Base-by-base conservation (phyloP, 2,797 vertebrate species). In the Peromyscus eremicus region DNA sequence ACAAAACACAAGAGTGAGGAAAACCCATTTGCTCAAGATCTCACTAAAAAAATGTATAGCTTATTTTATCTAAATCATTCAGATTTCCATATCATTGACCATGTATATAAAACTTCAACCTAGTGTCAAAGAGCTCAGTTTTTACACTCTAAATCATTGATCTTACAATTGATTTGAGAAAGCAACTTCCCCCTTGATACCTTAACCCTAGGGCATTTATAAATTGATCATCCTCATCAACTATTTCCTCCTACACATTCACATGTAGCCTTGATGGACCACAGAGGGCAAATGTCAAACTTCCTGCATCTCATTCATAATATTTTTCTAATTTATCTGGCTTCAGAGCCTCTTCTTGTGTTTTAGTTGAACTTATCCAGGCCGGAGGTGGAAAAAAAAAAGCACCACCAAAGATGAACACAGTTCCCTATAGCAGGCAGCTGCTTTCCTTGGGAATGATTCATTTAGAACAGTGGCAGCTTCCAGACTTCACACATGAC, bases 401-500 rank as follows among this genome's bases (percentile, higher is more conserved):
- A 19, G 89, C 84, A 82, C 62, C 75, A 57, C 25, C 92, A 94
- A 97, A 71, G 96, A 97, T 96, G 95, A 80, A 94, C 92, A 94
- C 85, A 62, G 64, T 89, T 96, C 83, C 93, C 88, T 94, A 96
- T 88, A 96, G 92, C 94, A 96, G 92, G 94, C 88, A 97, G 91
- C 75, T 62, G 55, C 93, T 66, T 96, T 96, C 68, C 79, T 23
- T 91, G 4, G 4, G 83, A 98, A 95, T 49, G 94, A 90, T 92
- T 97, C 94, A 95, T 95, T 90, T 93, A 92, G 96, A 98, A 96
- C 91, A 52, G 23, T 83, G 60, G 95, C 97, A 98, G 92, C 34
- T 97, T 97, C 91, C 96, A 94, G 89, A 97, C 75, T 89, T 88
- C 94, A 95, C 96, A 90, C 52, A 62, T 97, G 97, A 98, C 96